Base-by-base conservation (phyloP, 1,140 invertebrate species). In the Pollicipes pollicipes region DNA sequence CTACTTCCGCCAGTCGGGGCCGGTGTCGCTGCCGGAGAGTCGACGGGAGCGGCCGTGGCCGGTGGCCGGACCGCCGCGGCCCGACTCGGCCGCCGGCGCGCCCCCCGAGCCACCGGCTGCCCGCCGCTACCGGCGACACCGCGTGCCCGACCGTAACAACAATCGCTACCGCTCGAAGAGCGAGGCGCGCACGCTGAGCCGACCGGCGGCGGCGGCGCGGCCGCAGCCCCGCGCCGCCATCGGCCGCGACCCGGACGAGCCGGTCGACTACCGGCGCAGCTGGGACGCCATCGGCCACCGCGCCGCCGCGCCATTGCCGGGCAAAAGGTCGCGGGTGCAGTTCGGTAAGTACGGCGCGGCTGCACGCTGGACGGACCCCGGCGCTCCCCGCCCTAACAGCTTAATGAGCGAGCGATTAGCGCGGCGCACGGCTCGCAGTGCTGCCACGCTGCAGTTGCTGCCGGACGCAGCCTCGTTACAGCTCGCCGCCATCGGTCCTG, bases 271-370 rank as follows among this genome's bases (percentile, higher is more conserved):
- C 21, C 45, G 45, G 17, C 45, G 45, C 45, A 58, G 45, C 45
- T 58, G 45, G 45, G 45, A 58, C 45, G 45, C 45, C 45, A 58
- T 58, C 45, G 45, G 45, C 8, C 45, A 58, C 6, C 45, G 45
- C 13, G 17, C 35, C 6, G 45, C 17, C 2, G 6, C 45, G 45
- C 10, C 45, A 21, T 21, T 2, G 45, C 10, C 6, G 2, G 45
- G 45, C 45, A 10, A 21, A 2, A 10, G 45, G 10, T 21, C 45
- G 2, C 45, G 45, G 10, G 45, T 58, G 10, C 45, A 58, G 45
- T 58, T 58, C 45, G 45, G 45, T 58, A 58, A 58, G 45, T 58
- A n/a, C n/a, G n/a, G n/a, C n/a, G n/a, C n/a, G n/a, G n/a, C n/a
- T n/a, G n/a, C n/a, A n/a, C n/a, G n/a, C n/a, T n/a, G n/a, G n/a